Conservation (phyloP, 2,797 vertebrate genomes). For the Myripristis jacobus region DNA sequence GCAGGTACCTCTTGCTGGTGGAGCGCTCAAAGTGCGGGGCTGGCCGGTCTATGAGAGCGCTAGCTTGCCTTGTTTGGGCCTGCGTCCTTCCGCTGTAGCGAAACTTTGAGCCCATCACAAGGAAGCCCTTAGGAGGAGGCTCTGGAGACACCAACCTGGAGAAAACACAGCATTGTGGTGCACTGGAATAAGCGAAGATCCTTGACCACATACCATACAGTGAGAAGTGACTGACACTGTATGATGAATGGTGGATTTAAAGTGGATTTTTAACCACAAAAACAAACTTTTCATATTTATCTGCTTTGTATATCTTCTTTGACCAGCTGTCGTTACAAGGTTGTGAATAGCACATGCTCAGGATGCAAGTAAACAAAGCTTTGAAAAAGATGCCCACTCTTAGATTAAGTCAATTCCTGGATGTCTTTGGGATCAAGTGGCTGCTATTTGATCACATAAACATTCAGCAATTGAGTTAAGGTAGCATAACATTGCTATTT, state of each 20-base stretch:
- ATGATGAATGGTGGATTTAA: too few species aligned
- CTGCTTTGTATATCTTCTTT: background rate
- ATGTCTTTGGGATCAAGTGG: too few species aligned
- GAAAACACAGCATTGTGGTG: conserved; percentile 12
- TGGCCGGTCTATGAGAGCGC: conserved; percentile 94
- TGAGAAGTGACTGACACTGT: background rate
- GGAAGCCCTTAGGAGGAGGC: conserved; percentile 96
- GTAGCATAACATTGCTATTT: too few species aligned
- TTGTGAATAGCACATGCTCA: too few species aligned
- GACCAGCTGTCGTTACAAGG: too few species aligned
- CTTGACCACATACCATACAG: conserved; percentile 45
- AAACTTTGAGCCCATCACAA: conserved; percentile 99
- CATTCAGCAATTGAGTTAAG: too few species aligned
- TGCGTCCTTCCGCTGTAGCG: conserved; percentile 97
- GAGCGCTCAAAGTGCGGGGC: conserved; percentile 97
- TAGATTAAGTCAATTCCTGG: too few species aligned
- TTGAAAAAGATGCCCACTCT: too few species aligned
- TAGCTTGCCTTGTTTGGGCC: conserved; percentile 97
- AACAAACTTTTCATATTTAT: background rate
- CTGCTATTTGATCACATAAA: too few species aligned
- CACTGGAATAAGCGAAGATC: background rate
- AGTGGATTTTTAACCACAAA: too few species aligned
- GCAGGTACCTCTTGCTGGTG: conserved; percentile 96
- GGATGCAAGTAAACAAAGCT: too few species aligned
- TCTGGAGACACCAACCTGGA: conserved; percentile 96